Evolutionary conservation across 2,797 vertebrate genomes (phyloP).

Genomic region (Mus minutoides): DNA sequence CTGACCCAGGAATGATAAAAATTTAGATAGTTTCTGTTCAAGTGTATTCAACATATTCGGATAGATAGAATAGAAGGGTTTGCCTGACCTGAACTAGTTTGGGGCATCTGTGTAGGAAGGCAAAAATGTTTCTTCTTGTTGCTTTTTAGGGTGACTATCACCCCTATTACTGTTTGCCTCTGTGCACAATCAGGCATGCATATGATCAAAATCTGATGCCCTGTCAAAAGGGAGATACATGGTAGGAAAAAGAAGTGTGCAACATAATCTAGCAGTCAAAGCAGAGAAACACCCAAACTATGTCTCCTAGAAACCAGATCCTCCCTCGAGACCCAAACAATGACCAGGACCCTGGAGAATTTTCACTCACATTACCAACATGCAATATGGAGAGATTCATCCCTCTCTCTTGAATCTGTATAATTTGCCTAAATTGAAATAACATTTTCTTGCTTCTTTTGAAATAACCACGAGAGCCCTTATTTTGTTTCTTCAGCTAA

Average conservation of each 20-base stretch:
- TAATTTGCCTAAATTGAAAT: not conserved
- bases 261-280: not conserved
- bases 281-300: not conserved
- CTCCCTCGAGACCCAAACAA: too few relatives aligned
- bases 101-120: not conserved
- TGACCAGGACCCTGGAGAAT: not conserved
- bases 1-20: not conserved
- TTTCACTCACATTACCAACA: not conserved
- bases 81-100: not conserved
- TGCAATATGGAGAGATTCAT: not conserved
- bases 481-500: not conserved
- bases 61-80: not conserved
- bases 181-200: not conserved
- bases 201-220: not conserved
- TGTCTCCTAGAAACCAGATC: not conserved
- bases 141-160: not conserved
- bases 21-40: not conserved
- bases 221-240: not conserved
- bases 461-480: not conserved
- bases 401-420: not conserved
- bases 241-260: not conserved
- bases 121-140: not conserved
- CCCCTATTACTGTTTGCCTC: not conserved
- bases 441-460: not conserved
- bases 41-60: not conserved